Base-by-base conservation (phyloP, 2,888 invertebrate species). In the Osmoderma eremita region DNA sequence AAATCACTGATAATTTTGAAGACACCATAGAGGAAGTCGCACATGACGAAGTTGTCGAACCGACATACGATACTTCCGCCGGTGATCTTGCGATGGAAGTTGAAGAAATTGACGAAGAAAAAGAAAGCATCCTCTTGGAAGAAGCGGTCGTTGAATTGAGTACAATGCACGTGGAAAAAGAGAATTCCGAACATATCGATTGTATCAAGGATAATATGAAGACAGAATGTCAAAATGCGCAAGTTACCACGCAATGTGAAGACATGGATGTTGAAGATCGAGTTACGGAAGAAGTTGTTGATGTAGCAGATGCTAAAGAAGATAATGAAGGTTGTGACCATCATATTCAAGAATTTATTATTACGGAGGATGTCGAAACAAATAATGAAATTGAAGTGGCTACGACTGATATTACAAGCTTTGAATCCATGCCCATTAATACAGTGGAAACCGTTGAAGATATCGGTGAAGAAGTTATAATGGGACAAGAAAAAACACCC, bases 201-300 rank as follows among this genome's bases (percentile, higher is more conserved):
- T 50, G 13, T 3, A 50, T 24, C 1, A 24, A 53, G 38, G 38
- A 53, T 10, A 53, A 53, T 3, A 15, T 1, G 38, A 38, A 30
- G 10, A 38, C 30, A 8, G n/a, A n/a, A n/a, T 3, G 3, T 30
- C 24, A 4, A 56, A 17, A 63, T 17, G 13, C 3, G 22, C 24
- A 48, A 38, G 17, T 17, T 30, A 4, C 5, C 24, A 24, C 10
- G 10, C 30, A 6, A 10, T 8, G 2, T 30, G 30, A 42, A 3
- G 22, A 38, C 8, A 41, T 18, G 41, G 49, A 41, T 45, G 50
- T 56, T n/a, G 51, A 63, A 4, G 20, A 61, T 42, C 10, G n/a
- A 6, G 13, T 20, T 61, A 15, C 17, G 20, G 45, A 61, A 15
- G 45, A 61, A 22, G 10, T 22, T 8, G 50, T 24, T 18, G 50